Evolutionary conservation across 1,140 invertebrate genomes (phyloP), one percentile per base, ranked within the genome.

Genomic region (Harlomillsia oculata): DNA sequence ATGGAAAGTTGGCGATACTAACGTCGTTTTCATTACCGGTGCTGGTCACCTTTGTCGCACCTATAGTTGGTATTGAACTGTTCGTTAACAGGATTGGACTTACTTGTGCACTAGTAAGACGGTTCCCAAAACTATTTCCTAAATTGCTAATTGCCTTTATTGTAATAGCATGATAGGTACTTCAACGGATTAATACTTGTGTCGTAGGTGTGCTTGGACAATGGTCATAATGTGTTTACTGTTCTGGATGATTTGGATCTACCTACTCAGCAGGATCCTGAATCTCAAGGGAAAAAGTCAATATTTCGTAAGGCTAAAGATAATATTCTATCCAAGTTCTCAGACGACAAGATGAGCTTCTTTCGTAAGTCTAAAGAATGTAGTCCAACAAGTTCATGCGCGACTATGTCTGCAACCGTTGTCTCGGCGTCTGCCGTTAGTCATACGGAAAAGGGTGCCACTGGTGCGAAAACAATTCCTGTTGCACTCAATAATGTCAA

Each of bases 241-340:
- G 40, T 60, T 34, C 36, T 65, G 36, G 60, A 65, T 44, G 64
- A 65, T 25, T 45, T 65, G 13, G 60, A 65, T 13, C 41, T 60
- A 5, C 56, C 60, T 23, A 8, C 13, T 44, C 50, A 57, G 11
- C 26, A 40, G 25, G 25, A 18, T 4, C n/a, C 18, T 21, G 64
- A 62, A 52, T 26, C 43, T 34, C 41, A 44, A n/a, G 53, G 37
- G 26, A 62, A 62, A 44, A 65, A 65, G 25, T 65, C 64, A 43
- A 60, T 65, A 26, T 65, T 65, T 44, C 48, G 58, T 21, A 61
- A 62, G 56, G 64, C 64, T 3, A 62, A 61, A 25, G 64, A 65
- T 44, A 65, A 65, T 46, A 37, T 65, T 8, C 60, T 65, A 45
- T 62, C 60, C 11, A 62, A 56, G 30, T 58, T 62, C 16, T 48